Conservation (phyloP, 2,113 vertebrate species). For the Oreochromis tanganicae region DNA sequence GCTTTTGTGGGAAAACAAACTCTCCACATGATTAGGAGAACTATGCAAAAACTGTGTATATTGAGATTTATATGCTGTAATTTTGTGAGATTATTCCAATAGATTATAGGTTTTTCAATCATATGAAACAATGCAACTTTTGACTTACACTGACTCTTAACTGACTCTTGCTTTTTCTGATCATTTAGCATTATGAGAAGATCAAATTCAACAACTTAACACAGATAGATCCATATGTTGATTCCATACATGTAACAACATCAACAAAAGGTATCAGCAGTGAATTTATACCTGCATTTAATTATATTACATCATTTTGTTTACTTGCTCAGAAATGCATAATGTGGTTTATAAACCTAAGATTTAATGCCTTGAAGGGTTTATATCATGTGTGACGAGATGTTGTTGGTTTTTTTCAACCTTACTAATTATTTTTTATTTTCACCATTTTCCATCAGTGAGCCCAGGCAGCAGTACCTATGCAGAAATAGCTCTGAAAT, state of each 20-base stretch:
- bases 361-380: not conserved
- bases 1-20: not conserved
- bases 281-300: not conserved
- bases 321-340: not conserved
- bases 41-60: not conserved
- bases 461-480: not conserved
- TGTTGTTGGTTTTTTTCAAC: not conserved
- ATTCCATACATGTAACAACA: not conserved
- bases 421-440: not conserved
- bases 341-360: not conserved
- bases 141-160: fast-evolving
- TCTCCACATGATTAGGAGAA: fast-evolving
- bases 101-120: not conserved
- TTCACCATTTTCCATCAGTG: not conserved
- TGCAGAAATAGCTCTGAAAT: not conserved
- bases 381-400: not conserved
- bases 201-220: not conserved
- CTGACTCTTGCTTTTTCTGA: not conserved
- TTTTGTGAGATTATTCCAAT: not conserved
- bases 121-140: not conserved
- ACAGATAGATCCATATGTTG: not conserved
- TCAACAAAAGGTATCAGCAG: not conserved
- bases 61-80: fast-evolving
- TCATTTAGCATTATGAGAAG: fast-evolving
- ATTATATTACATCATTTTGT: not conserved